Conservation (phyloP, 2,888 invertebrate species). For the Lasioglossum zephyrum region DNA sequence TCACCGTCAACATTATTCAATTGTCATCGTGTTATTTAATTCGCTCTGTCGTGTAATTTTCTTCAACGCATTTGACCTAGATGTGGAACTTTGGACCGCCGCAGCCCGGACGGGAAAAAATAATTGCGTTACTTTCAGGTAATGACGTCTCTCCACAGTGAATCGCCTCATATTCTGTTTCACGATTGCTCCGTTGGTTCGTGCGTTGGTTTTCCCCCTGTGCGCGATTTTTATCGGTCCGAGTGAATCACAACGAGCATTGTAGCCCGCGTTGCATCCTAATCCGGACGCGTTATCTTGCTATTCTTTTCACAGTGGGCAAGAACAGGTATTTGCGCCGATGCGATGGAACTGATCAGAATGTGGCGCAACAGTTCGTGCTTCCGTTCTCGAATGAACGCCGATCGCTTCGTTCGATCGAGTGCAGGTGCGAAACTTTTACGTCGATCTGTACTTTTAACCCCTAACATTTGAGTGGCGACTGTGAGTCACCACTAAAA, state of each 20-base stretch:
- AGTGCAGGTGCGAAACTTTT: neutral
- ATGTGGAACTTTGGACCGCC: conserved; percentile 24
- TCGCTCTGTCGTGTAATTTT: conserved; percentile 30
- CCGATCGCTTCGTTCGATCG: neutral
- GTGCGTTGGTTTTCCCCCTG: neutral
- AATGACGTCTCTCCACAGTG: neutral
- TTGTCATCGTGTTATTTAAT: conserved; percentile 36
- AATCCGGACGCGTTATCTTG: neutral
- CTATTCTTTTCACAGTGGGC: neutral
- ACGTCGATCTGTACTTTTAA: neutral
- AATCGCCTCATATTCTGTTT: conserved; percentile 21
- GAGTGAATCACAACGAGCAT: neutral
- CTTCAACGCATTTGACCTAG: conserved; percentile 39
- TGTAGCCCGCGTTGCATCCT: neutral
- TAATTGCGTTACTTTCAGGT: conserved; percentile 15
- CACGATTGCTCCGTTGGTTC: neutral
- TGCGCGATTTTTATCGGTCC: conserved; percentile 28
- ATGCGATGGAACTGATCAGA: neutral
- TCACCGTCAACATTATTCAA: conserved; percentile 37
- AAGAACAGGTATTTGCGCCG: neutral
- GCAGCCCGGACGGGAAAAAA: neutral
- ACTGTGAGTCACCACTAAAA: too few relatives aligned
- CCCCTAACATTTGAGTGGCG: too few relatives aligned
- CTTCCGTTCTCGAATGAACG: conserved; percentile 2
- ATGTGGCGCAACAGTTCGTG: neutral